Base-by-base conservation (phyloP, 2,113 vertebrate genomes). In the Bolborhynchus lineola region DNA sequence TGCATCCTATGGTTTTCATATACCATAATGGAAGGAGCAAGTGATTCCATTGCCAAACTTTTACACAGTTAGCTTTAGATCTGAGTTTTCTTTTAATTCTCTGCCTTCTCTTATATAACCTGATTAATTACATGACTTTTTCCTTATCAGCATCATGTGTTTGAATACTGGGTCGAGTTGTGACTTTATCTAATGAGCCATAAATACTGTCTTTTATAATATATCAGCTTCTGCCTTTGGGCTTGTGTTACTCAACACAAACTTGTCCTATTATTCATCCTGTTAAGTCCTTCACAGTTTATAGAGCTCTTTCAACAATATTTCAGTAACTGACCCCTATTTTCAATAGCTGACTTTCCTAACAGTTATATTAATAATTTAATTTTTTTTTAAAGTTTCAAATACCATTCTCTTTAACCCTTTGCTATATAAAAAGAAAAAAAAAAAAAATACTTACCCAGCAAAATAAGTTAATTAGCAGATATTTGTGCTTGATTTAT, bases 131-230 rank as follows among this genome's bases (percentile, higher is more conserved):
- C 11, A 14, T 4, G 24, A 9, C 37, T 87, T 88, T 65, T 37
- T n/a, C 49, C 55, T 69, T 69, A 69, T 69, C 83, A 88, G 63
- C 26, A 1, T 55, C 67, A 12, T 77, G 62, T 67, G 47, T 88
- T 57, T 82, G 67, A 92, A 67, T 28, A 64, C 24, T 12, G 23
- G 8, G 23, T 37, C 92, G 49, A 47, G 87, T 52, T 92, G 50
- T 81, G 78, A 92, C 68, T 93, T 94, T 71, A 68, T 76, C 57
- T 95, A 97, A 97, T 93, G 88, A 97, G 90, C 93, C 92, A 83
- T 93, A 94, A 95, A 95, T 80, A 35, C 80, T 93, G 85, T 87
- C 93, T 93, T 90, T 84, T 74, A 47, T 65, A 91, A 94, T 90
- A 81, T 24, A 95, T 91, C 90, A 93, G 17, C 37, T 95, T 70